Evolutionary conservation across 2,797 vertebrate genomes (phyloP), one percentile per base, ranked within the genome.

Genomic region (Echeneis naucrates): DNA sequence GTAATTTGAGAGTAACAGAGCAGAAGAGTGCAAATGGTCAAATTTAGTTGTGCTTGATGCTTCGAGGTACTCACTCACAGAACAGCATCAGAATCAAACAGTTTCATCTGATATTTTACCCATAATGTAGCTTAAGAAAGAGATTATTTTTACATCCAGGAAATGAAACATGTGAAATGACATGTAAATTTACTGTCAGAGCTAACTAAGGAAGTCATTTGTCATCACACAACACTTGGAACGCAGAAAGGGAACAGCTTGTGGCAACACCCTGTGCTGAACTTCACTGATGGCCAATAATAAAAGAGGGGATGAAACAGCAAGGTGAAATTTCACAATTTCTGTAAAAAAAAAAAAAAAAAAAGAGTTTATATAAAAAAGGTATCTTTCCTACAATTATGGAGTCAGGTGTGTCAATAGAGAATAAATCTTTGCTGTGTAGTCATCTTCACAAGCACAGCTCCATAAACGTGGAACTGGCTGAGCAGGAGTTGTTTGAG

Each of bases 271-370:
- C 87, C 81, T 81, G 85, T 80, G 85, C 89, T 88, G 87, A 89
- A 91, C 88, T 85, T 88, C 88, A 81, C 84, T 85, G 84, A 87
- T 76, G 88, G 86, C 83, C 82, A 85, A 85, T 87, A 89, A 90
- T 85, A 91, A 90, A 90, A 88, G 79, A 78, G 79, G 53, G 80
- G 78, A 84, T 79, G 73, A 77, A 78, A 82, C 84, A 85, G 80
- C 89, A 94, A 95, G 92, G 92, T 95, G 91, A 92, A 90, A 93
- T 93, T 95, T 94, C 92, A 94, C 93, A 87, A 91, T 94, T 93
- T 92, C 93, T 87, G 89, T 94, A 84, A 93, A 93, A 89, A 87
- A 86, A 17, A 60, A 78, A 53, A 87, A 82, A 92, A 89, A 85
- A 86, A 85, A 79, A 86, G 68, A 35, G 80, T 45, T 78, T 85